phyloP scores from a whole-genome alignment of 2,797 vertebrate species.

The Aphelocoma californica region DNA sequence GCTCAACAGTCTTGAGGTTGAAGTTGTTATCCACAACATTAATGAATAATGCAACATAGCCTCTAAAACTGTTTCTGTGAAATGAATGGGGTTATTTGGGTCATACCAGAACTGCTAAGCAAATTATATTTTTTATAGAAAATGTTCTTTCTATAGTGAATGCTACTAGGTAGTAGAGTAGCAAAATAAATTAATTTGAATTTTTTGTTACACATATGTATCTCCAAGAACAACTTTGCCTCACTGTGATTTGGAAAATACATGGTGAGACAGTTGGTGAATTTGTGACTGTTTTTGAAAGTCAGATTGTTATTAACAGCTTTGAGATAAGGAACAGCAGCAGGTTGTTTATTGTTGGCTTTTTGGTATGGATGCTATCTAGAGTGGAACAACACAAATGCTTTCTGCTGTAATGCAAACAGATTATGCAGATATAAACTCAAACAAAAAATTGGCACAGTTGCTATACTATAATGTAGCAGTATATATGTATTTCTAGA shows the following conservation, averaged over 20 bases:
- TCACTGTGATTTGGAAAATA: constrained; percentile 3
- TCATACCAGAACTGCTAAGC: constrained; percentile 48
- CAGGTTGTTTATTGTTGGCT: neutral
- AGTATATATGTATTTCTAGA: neutral
- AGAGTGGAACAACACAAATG: neutral
- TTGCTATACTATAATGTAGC: neutral
- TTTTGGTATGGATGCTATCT: neutral
- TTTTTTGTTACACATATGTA: neutral
- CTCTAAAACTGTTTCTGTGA: constrained; percentile 57
- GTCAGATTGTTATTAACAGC: constrained; percentile 18
- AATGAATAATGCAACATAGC: constrained; percentile 61
- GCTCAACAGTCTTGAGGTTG: constrained; percentile 35
- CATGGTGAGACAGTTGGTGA: neutral
- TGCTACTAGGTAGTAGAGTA: constrained; percentile 21
- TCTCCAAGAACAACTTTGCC: constrained; percentile 21
- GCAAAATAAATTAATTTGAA: constrained; percentile 46
- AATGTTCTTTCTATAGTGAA: constrained; percentile 4
- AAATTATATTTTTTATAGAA: constrained; percentile 60
- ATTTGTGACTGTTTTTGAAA: constrained; percentile 25
- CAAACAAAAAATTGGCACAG: neutral
- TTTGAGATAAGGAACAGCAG: neutral
- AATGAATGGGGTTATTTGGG: constrained; percentile 69
- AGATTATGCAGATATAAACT: neutral
- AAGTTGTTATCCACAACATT: constrained; percentile 57
- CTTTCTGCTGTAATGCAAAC: neutral